Evolutionary conservation across 2,797 vertebrate genomes (phyloP).

Genomic region (Bufotes viridis): DNA sequence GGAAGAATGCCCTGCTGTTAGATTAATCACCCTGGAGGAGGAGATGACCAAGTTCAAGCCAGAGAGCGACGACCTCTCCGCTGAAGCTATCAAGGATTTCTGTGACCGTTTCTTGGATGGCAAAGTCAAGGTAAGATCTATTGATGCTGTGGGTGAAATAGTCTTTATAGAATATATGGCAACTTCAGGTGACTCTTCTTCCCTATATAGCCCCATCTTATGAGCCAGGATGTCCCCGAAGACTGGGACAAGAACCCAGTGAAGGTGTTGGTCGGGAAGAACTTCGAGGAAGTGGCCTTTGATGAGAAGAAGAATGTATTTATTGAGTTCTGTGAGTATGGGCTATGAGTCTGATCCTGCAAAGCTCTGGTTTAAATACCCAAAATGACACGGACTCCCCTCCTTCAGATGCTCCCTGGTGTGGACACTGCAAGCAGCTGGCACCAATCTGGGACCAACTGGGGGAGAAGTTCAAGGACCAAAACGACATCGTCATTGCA

Average conservation of each 20-base stretch:
- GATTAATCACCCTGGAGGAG: slow-evolving; percentile 96
- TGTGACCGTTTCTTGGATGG: slow-evolving; percentile 89
- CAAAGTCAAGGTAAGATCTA: slow-evolving; percentile 87
- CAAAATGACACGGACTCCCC: background rate
- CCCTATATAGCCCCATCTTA: slow-evolving; percentile 87
- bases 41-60: slow-evolving; percentile 99
- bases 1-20: slow-evolving; percentile 93
- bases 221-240: slow-evolving; percentile 95
- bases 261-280: slow-evolving; percentile 91
- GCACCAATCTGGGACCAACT: slow-evolving; percentile 97
- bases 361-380: background rate
- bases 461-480: slow-evolving; percentile 89
- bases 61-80: slow-evolving; percentile 81
- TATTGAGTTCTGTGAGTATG: slow-evolving; percentile 93
- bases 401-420: slow-evolving; percentile 93
- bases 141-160: no score
- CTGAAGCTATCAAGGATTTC: slow-evolving; percentile 87
- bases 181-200: background rate
- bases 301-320: slow-evolving; percentile 91
- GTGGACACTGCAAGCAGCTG: slow-evolving; percentile 98
- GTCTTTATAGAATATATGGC: background rate
- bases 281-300: slow-evolving; percentile 95
- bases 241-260: slow-evolving; percentile 96
- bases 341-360: background rate
- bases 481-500: slow-evolving; percentile 82